Evolutionary conservation across 2,797 vertebrate genomes (phyloP).

Genomic region (Sphenodon punctatus): DNA sequence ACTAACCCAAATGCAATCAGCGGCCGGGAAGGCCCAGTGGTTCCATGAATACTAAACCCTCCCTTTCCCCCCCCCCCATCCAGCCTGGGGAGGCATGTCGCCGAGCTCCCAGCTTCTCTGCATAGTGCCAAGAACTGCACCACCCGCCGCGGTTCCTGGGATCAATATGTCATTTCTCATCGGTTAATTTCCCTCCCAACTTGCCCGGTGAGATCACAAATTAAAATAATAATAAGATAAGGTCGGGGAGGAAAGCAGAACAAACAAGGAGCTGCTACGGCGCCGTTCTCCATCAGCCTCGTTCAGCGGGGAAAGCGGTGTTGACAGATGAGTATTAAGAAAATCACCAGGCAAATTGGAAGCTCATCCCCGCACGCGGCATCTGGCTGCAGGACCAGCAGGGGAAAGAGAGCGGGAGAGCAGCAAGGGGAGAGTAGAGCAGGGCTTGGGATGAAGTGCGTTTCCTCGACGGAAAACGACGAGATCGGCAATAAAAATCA

Average conservation of each 20-base stretch:
- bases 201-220: rapidly evolving
- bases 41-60: not conserved
- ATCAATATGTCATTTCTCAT: not conserved
- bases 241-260: not conserved
- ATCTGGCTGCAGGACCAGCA: too few species aligned
- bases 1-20: too few species aligned
- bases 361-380: not conserved
- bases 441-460: not conserved
- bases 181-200: not conserved
- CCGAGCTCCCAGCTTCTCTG: not conserved
- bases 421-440: too few species aligned
- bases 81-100: too few species aligned
- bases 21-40: not conserved
- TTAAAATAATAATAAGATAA: not conserved
- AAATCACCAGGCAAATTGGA: not conserved
- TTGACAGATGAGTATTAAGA: not conserved
- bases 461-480: not conserved
- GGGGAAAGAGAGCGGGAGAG: not conserved
- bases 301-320: not conserved
- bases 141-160: not conserved
- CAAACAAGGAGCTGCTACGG: not conserved
- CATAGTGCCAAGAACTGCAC: not conserved
- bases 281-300: not conserved
- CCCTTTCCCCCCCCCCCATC: too few species aligned
- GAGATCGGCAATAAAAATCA: not conserved